Conservation (phyloP, 2,113 vertebrate genomes). For the Columba livia region DNA sequence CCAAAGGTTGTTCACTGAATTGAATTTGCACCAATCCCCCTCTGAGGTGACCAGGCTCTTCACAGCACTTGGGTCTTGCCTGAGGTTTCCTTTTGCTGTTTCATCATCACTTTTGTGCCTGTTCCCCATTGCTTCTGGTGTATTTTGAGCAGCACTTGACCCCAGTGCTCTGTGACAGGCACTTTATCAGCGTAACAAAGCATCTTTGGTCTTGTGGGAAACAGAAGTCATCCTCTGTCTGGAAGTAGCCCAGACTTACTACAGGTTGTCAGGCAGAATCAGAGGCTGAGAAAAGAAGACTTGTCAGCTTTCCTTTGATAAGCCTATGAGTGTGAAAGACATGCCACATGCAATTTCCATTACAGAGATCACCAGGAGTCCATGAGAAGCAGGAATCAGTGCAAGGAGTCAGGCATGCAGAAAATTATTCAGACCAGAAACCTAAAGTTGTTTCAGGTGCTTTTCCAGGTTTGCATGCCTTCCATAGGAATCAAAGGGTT, state of each 20-base stretch:
- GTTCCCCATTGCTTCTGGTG: not conserved
- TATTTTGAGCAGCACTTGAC: conserved; percentile 35
- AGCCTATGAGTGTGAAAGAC: conserved; percentile 56
- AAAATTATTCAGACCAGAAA: not conserved
- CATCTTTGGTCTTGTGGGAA: not conserved
- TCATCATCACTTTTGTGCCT: not conserved
- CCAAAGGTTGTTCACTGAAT: too few species aligned
- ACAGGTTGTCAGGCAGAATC: too few species aligned
- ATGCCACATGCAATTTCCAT: conserved; percentile 37
- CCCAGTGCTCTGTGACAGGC: not conserved
- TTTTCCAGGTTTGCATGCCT: not conserved
- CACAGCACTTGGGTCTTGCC: not conserved
- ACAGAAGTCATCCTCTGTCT: not conserved
- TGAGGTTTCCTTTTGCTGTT: not conserved
- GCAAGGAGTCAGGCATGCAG: not conserved
- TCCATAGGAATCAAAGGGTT: not conserved
- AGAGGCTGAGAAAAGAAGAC: not conserved
- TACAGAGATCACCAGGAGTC: conserved; percentile 16
- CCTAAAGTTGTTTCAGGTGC: not conserved
- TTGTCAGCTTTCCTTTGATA: conserved; percentile 48
- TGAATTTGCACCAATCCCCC: not conserved
- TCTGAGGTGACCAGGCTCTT: not conserved
- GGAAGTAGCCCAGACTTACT: not conserved
- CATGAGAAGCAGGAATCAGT: not conserved
- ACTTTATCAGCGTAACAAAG: conserved; percentile 1